Conservation (phyloP, 2,888 invertebrate genomes). For the Entomobrya proxima region DNA sequence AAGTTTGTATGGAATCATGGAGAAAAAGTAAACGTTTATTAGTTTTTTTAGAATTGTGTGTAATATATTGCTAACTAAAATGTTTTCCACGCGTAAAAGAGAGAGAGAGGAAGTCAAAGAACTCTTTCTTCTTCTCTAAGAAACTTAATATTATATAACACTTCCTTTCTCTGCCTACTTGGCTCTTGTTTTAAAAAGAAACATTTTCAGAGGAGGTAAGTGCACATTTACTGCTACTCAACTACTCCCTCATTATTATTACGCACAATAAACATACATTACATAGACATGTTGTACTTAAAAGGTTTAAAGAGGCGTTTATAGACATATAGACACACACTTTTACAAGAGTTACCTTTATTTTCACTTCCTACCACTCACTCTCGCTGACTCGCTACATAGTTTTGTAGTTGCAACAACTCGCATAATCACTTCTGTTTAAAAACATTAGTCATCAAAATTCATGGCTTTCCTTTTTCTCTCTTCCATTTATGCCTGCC, state of each 20-base stretch:
- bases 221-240: not conserved
- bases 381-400: not conserved
- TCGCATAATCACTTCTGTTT: slow-evolving; percentile 61
- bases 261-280: slow-evolving; percentile 61
- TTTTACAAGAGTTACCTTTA: slow-evolving; percentile 33
- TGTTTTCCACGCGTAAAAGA: slow-evolving; percentile 58
- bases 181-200: slow-evolving; percentile 9
- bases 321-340: slow-evolving; percentile 6
- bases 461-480: slow-evolving; percentile 56
- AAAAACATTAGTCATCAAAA: slow-evolving; percentile 67
- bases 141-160: slow-evolving; percentile 53
- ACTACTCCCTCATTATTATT: slow-evolving; percentile 50
- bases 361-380: slow-evolving; percentile 18
- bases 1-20: slow-evolving; percentile 1
- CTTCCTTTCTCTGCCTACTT: slow-evolving; percentile 32
- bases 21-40: slow-evolving; percentile 49
- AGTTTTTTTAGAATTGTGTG: slow-evolving; percentile 35
- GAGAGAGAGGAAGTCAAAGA: slow-evolving; percentile 59
- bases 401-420: slow-evolving; percentile 41
- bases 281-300: slow-evolving; percentile 33
- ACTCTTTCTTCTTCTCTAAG: slow-evolving; percentile 53
- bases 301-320: slow-evolving; percentile 27
- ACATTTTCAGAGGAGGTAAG: slow-evolving; percentile 3
- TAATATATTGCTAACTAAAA: slow-evolving; percentile 35
- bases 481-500: not conserved